Base-by-base conservation (phyloP, 2,797 vertebrate genomes). In the Mormyrops boulengeri region DNA sequence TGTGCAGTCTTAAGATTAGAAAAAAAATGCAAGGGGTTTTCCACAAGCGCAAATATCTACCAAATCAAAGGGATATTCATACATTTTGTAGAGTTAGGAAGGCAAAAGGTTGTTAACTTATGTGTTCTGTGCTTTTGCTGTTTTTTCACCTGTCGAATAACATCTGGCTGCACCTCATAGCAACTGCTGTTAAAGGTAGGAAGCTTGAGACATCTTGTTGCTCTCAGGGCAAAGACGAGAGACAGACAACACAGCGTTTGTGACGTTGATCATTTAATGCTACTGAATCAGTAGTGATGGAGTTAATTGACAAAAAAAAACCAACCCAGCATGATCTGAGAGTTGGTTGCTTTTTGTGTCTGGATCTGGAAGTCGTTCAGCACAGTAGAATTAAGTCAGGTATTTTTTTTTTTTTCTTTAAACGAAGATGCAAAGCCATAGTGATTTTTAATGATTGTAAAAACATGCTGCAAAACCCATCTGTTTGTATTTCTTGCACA, bases 401-500 rank as follows among this genome's bases (percentile, higher is more conserved):
- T 85, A n/a, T 73, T 38, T 55, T 55, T 34, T 73, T 69, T 69
- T 52, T 53, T 17, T 17, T 2, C 73, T 88, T 5, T 77, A n/a
- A 34, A 69, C 22, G 60, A n/a, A 66, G 60, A 49, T 88, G 60
- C 86, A 19, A 44, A 87, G 53, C 86, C 53, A 17, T 66, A 88
- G 44, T 77, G 0, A 14, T 38, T 62, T 11, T 52, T 34, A 17
- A 52, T 47, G 19, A 77, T 47, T 87, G 11, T 53, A 57, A 89
- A 50, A 87, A 80, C 44, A 93, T 94, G 86, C 91, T 92, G 88
- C 30, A 85, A 85, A 85, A 85, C n/a, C 92, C 90, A 91, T 85
- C 93, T 93, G 91, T 95, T 93, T 94, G 94, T 96, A 94, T 96
- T 94, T 93, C 93, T 96, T 95, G 96, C 96, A 96, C 95, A 96